Evolutionary conservation across 2,888 invertebrate species (phyloP).

Genomic region (Conistra vaccinii): DNA sequence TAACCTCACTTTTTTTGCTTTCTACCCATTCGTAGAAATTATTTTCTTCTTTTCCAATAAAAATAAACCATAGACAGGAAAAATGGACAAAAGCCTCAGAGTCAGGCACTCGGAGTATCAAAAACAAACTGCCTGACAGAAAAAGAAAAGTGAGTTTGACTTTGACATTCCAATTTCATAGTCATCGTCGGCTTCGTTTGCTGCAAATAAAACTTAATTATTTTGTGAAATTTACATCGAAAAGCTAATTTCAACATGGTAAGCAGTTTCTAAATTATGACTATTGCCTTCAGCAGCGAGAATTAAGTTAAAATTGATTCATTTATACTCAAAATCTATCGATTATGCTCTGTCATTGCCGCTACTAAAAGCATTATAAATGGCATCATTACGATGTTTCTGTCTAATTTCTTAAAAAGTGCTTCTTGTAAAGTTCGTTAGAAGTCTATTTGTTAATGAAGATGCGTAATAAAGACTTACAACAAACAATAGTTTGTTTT

Average conservation of each 20-base stretch:
- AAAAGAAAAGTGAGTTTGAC: conserved; percentile 8
- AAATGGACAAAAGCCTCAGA: neutral
- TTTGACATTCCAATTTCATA: conserved; percentile 58
- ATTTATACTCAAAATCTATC: neutral
- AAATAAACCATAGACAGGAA: neutral
- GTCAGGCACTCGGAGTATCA: neutral
- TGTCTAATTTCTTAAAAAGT: neutral
- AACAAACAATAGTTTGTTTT: neutral
- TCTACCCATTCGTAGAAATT: neutral
- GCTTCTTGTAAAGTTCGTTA: neutral
- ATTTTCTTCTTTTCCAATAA: too few relatives aligned
- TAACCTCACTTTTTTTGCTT: neutral
- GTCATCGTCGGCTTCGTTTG: conserved; percentile 66
- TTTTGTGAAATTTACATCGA: conserved; percentile 31
- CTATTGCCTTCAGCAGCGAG: fast-evolving
- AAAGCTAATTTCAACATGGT: conserved; percentile 51
- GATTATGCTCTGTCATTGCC: conserved; percentile 63
- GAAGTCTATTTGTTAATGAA: neutral
- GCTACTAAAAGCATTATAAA: conserved; percentile 7
- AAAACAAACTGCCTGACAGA: conserved; percentile 2
- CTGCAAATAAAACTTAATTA: conserved; percentile 26
- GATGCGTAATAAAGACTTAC: neutral
- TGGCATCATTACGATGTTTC: neutral
- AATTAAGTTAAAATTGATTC: neutral
- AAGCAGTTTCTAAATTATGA: conserved; percentile 12